These are phyloP conservation scores for Mesorhabditis spiculigera DNA, from an alignment of 2,888 invertebrate genomes.

Conservation along the genomic window DNA sequence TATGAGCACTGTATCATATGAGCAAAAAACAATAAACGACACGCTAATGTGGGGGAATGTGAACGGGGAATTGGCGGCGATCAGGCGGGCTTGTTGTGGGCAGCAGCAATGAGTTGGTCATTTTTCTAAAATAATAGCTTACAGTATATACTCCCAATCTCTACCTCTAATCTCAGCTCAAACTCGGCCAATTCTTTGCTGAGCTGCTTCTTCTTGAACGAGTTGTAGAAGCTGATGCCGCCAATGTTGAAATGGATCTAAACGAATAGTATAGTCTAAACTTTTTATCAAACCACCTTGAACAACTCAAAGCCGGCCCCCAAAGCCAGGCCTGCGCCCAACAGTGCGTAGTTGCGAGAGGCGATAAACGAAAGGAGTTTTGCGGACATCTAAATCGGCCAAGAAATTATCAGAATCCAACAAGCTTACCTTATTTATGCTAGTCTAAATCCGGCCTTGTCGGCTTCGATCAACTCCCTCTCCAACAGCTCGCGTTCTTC, in stretches of 20 bases:
- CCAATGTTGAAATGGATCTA: constrained; percentile 20
- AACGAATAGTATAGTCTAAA: background rate
- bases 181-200: constrained; percentile 26
- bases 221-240: constrained; percentile 50
- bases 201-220: constrained; percentile 49
- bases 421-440: constrained; percentile 14
- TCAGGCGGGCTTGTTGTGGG: too few relatives aligned
- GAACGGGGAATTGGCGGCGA: too few relatives aligned
- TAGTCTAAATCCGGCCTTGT: constrained; percentile 48
- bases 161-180: too few relatives aligned
- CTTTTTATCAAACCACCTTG: constrained; percentile 21
- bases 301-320: constrained; percentile 55
- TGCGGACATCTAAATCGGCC: constrained; percentile 13
- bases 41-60: too few relatives aligned
- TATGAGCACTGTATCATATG: too few relatives aligned
- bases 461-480: constrained; percentile 53
- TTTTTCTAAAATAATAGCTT: too few relatives aligned
- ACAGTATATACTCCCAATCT: too few relatives aligned
- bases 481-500: constrained; percentile 50
- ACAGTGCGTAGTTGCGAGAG: constrained; percentile 23
- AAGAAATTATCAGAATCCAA: background rate
- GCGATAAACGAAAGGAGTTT: constrained; percentile 15
- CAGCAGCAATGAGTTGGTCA: too few relatives aligned
- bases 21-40: too few relatives aligned
- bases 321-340: constrained; percentile 35